phyloP scores from a whole-genome alignment of 2,888 invertebrate species.

The Imbricaverruca yamaguchii region DNA sequence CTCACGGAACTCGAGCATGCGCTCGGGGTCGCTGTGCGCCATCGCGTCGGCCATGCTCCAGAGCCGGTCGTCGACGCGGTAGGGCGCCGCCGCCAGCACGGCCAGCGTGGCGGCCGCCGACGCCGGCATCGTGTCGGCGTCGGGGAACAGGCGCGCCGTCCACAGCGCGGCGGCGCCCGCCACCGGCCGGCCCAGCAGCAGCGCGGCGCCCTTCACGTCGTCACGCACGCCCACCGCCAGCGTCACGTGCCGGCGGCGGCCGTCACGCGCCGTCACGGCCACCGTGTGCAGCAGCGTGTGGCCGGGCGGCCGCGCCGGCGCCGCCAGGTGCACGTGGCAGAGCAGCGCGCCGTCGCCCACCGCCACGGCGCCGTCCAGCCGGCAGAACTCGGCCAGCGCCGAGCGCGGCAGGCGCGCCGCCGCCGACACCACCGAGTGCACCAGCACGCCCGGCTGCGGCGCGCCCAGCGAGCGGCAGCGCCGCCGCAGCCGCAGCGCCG shows the following conservation, averaged over 20 bases:
- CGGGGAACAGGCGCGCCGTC: background rate
- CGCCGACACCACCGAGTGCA: background rate
- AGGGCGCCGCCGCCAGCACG: background rate
- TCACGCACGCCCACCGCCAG: background rate
- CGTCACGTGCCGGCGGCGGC: background rate
- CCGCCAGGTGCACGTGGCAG: background rate
- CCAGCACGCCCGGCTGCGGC: background rate
- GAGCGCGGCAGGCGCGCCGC: background rate
- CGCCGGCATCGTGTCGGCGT: background rate
- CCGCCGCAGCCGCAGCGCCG: background rate
- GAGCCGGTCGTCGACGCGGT: background rate
- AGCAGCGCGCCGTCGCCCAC: background rate
- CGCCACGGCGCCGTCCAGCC: background rate
- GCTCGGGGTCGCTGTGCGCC: background rate
- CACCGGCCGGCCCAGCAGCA: background rate
- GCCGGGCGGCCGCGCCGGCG: background rate
- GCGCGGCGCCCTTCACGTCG: background rate
- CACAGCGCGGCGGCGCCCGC: background rate
- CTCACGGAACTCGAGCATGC: background rate
- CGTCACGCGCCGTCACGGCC: background rate
- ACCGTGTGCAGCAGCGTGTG: conserved; percentile 7
- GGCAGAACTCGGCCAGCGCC: background rate
- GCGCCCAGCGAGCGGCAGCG: background rate
- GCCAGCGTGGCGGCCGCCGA: background rate
- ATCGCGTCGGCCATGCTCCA: conserved; percentile 9